Evolutionary conservation across 2,797 vertebrate genomes (phyloP).

Genomic region (Delichon dasypus): DNA sequence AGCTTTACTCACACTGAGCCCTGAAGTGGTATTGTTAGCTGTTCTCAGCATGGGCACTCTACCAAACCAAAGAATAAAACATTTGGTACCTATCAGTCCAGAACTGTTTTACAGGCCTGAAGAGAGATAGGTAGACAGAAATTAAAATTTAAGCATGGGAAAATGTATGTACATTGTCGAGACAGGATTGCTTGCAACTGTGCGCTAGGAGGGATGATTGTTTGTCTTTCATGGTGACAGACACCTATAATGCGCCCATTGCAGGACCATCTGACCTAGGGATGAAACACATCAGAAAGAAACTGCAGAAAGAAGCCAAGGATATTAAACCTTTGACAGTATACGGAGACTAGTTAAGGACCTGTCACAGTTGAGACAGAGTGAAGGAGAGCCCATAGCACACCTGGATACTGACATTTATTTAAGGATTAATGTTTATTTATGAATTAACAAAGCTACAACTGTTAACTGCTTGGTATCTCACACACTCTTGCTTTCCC

Average conservation of each 20-base stretch:
- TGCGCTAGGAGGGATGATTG: background rate
- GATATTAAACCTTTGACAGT: background rate
- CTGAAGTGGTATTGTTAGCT: background rate
- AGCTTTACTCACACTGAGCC: background rate
- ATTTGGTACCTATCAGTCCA: background rate
- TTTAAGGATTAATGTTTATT: background rate
- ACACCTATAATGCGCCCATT: background rate
- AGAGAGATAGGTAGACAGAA: background rate
- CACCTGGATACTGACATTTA: background rate
- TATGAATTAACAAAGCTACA: background rate
- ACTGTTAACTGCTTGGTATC: background rate
- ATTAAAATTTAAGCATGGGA: background rate
- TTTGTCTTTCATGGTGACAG: background rate
- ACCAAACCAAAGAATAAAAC: background rate
- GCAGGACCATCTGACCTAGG: background rate
- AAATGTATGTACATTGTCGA: background rate
- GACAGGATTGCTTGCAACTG: background rate
- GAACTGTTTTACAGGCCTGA: background rate
- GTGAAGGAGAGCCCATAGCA: background rate
- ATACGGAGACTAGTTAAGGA: background rate
- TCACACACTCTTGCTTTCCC: background rate
- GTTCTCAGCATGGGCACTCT: background rate
- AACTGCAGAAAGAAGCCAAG: background rate
- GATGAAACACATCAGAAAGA: background rate
- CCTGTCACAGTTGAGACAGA: background rate